These are phyloP conservation scores for Lacanobia wlatinum DNA, from an alignment of 2,888 invertebrate species.

Conservation along the genomic window DNA sequence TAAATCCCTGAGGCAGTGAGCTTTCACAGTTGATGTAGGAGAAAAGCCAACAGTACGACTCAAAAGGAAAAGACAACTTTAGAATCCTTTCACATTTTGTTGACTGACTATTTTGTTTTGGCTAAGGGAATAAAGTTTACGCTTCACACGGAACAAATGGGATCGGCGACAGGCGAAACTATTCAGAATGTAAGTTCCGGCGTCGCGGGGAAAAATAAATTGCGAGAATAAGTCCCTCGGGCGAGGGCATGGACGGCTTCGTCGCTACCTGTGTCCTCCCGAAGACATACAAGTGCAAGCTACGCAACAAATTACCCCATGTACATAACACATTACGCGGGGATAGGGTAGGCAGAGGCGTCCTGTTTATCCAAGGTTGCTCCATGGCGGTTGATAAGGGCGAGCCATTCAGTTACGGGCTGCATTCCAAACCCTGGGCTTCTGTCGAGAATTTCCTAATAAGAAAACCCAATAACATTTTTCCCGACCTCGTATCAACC, in stretches of 20 bases:
- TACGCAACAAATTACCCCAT: slow-evolving; percentile 42
- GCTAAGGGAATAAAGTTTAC: slow-evolving; percentile 67
- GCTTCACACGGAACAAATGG: slow-evolving; percentile 64
- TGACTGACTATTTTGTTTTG: slow-evolving; percentile 68
- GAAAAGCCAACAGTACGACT: slow-evolving; percentile 35
- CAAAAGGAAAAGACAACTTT: slow-evolving; percentile 47
- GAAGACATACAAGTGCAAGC: slow-evolving; percentile 43
- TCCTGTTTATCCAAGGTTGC: slow-evolving; percentile 6
- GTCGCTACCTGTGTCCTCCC: slow-evolving; percentile 44
- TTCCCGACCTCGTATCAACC: background rate
- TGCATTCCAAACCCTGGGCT: slow-evolving; percentile 37
- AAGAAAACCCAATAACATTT: slow-evolving; percentile 31
- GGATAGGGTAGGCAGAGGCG: slow-evolving; percentile 2
- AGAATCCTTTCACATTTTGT: slow-evolving; percentile 56
- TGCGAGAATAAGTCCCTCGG: slow-evolving; percentile 71
- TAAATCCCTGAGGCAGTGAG: slow-evolving; percentile 36
- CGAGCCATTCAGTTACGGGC: slow-evolving; percentile 23
- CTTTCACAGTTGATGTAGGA: slow-evolving; percentile 41
- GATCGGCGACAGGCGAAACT: slow-evolving; percentile 70
- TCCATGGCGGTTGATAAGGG: slow-evolving; percentile 42
- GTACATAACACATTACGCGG: slow-evolving; percentile 26
- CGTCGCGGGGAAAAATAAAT: slow-evolving; percentile 74
- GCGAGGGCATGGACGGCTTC: slow-evolving; percentile 64
- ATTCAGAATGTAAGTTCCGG: slow-evolving; percentile 72
- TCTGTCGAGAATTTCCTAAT: slow-evolving; percentile 34